phyloP scores from a whole-genome alignment of 2,888 invertebrate species.

The Drosophila peninsularis region DNA sequence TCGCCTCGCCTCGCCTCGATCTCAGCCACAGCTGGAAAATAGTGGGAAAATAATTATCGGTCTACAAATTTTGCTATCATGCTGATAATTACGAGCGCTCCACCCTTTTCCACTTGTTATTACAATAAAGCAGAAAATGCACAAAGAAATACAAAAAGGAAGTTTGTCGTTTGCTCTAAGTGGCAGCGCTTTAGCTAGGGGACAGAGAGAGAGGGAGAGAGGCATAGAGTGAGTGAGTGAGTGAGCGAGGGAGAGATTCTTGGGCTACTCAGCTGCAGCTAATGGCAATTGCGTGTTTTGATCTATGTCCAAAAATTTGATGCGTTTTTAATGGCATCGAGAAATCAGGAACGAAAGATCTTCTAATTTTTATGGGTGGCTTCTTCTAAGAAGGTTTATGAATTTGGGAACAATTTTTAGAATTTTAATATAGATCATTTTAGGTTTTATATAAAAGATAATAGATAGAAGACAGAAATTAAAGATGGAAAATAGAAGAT shows the following conservation, averaged over 20 bases:
- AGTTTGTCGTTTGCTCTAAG: constrained; percentile 61
- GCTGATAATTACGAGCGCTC: constrained; percentile 64
- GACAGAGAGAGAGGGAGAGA: no score
- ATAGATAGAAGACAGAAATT: no score
- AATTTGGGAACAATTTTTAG: neutral
- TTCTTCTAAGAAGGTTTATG: neutral
- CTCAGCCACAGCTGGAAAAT: constrained; percentile 43
- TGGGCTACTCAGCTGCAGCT: constrained; percentile 21
- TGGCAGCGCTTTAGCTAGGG: constrained; percentile 19
- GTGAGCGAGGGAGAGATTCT: neutral
- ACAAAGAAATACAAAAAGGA: constrained; percentile 37
- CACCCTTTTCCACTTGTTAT: constrained; percentile 4
- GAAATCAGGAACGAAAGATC: constrained; percentile 27
- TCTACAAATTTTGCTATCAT: constrained; percentile 74
- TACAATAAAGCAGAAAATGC: constrained; percentile 1
- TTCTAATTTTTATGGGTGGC: constrained; percentile 7
- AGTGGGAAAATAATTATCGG: constrained; percentile 77
- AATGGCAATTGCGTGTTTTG: constrained; percentile 67
- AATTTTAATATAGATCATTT: neutral
- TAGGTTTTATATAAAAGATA: no score
- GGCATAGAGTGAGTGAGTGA: no score
- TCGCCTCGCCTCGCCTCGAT: constrained; percentile 1
- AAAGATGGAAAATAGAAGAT: neutral
- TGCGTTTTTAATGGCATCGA: constrained; percentile 44
- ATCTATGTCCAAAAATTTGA: constrained; percentile 25